Base-by-base conservation (phyloP, 53 echinoderm and acorn worm genomes). In the Zoroaster sp. region DNA sequence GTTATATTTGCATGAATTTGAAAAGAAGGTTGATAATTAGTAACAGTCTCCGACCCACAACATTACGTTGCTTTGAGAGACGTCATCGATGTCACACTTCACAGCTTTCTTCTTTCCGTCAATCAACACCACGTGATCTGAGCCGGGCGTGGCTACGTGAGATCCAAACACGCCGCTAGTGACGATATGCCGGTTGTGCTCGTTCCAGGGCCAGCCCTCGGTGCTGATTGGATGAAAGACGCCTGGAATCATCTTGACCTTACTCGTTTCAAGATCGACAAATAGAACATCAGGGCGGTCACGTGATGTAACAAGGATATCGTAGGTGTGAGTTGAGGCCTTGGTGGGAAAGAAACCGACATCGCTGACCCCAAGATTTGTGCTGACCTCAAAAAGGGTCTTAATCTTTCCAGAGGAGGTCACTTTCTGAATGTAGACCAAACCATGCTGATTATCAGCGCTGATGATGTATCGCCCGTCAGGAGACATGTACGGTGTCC, bases 311-410 rank as follows among this genome's bases (percentile, higher is more conserved):
- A 94, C 95, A 68, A 91, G 91, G 83, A 98, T 89, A 82, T 99
- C 99, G 72, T 96, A 99, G 51, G 89, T 91, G 80, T 96, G 94
- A 4, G 94, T 79, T 8, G 40, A 23, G 17, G 94, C 88, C 88
- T 94, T 93, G 75, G 90, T 94, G 2, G 96, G 94, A 82, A 91
- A 99, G 89, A 99, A 99, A 13, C 93, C 99, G 45, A 99, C 88
- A 69, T 99, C 99, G 77, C 96, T 96, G 72, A 99, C 92, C 12
- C 91, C 91, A 4, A 99, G 83, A 82, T 99, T 99, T 51, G 99
- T 96, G 73, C 94, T 96, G 90, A 99, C 96, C 80, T 99, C 96
- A 80, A 99, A 99, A 17, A 93, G 87, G 41, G 94, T 89, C 80
- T 94, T 94, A 71, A 99, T 87, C 71, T 93, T 87, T 43, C 99